Percentiles rank a stretch among this genome's conserved stretches.
Conservation (phyloP, 2,797 vertebrate genomes). For the Lepilemur ruficaudatus region DNA sequence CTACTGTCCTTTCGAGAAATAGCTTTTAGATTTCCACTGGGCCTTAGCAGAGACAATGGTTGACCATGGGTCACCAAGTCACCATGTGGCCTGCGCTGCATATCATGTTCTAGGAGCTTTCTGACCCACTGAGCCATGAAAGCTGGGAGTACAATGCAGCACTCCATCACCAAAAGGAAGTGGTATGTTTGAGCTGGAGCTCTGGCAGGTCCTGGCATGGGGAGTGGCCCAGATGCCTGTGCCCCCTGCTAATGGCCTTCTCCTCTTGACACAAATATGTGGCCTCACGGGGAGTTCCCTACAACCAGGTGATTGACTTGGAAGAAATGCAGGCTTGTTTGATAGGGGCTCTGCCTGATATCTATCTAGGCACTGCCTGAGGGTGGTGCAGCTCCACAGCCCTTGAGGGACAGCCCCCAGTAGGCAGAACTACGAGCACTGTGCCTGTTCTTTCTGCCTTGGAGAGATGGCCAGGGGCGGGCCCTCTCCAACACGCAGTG, state of each 20-base stretch:
- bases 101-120: too few relatives aligned
- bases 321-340: not conserved
- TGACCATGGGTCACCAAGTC: not conserved
- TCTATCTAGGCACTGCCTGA: not conserved
- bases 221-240: not conserved
- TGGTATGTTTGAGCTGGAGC: not conserved
- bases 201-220: not conserved
- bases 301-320: not conserved
- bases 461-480: not conserved
- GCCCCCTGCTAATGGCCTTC: not conserved
- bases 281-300: not conserved
- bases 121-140: too few relatives aligned
- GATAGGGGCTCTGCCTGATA: not conserved
- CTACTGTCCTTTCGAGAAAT: not conserved
- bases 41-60: not conserved
- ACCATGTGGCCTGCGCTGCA: not conserved
- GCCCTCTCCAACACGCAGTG: not conserved
- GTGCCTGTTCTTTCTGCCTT: not conserved
- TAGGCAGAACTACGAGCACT: not conserved
- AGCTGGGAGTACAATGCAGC: not conserved
- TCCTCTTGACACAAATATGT: not conserved
- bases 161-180: not conserved
- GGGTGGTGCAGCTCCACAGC: too few relatives aligned
- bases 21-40: not conserved
- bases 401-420: not conserved